Evolutionary conservation across 2,888 invertebrate species (phyloP).

Genomic region (Hartigia nigra): DNA sequence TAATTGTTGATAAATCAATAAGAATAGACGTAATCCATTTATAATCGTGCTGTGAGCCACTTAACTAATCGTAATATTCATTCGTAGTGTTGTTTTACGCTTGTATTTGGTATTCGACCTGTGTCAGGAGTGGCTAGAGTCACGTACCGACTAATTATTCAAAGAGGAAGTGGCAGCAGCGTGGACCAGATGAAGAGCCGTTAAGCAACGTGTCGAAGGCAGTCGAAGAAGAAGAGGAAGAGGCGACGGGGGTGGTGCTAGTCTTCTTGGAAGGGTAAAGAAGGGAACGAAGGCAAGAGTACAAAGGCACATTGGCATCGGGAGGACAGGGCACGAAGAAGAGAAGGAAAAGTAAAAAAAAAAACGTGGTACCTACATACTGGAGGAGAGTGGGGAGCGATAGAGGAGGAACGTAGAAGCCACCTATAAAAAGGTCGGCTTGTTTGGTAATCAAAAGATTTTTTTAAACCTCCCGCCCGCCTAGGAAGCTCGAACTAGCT

Average conservation of each 20-base stretch:
- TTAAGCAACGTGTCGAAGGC: background rate
- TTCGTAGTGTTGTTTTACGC: no score
- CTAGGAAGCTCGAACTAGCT: background rate
- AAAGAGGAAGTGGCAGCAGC: background rate
- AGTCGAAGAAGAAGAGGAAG: background rate
- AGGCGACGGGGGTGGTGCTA: background rate
- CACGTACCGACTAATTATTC: background rate
- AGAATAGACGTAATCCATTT: no score
- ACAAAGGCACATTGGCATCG: background rate
- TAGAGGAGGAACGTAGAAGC: background rate
- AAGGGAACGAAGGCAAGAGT: background rate
- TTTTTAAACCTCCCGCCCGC: constrained; percentile 6
- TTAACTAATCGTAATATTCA: no score
- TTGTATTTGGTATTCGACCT: no score
- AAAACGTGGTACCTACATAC: background rate
- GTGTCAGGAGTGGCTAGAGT: background rate
- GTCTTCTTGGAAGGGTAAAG: background rate
- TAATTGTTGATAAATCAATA: background rate
- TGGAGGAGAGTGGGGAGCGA: background rate
- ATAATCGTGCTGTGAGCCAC: no score
- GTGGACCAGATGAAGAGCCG: background rate
- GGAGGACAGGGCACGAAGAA: background rate
- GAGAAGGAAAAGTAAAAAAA: background rate
- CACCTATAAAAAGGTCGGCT: constrained; percentile 12
- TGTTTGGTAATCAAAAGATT: constrained; percentile 25